phyloP scores from a whole-genome alignment of 2,888 invertebrate genomes.

The Drosophila antonietae region DNA sequence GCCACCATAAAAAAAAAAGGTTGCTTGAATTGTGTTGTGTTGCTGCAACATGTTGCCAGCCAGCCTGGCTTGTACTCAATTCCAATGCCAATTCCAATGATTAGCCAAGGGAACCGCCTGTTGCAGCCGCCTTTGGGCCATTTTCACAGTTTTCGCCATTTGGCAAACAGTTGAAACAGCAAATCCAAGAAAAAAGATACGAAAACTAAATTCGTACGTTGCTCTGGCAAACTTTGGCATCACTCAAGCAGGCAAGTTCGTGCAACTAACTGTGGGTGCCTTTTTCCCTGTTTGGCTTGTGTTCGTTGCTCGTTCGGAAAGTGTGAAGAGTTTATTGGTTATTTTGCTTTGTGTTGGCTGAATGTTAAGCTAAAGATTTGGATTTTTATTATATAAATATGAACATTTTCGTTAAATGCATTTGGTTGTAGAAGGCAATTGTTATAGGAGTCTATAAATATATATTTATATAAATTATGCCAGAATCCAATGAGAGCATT shows the following conservation, averaged over 20 bases:
- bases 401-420: too few species aligned
- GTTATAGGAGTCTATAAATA: too few species aligned
- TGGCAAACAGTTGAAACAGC: slow-evolving; percentile 26
- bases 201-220: slow-evolving; percentile 48
- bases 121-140: slow-evolving; percentile 49
- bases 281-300: slow-evolving; percentile 28
- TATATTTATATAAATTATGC: too few species aligned
- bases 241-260: slow-evolving; percentile 66
- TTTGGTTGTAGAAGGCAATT: too few species aligned
- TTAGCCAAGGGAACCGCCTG: slow-evolving; percentile 65
- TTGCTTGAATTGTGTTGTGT: slow-evolving; percentile 41
- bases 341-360: too few species aligned
- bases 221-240: slow-evolving; percentile 56
- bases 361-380: too few species aligned
- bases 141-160: slow-evolving; percentile 68
- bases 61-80: slow-evolving; percentile 26
- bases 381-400: too few species aligned
- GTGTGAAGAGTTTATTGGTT: not conserved
- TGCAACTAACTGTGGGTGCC: slow-evolving; percentile 69
- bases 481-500: too few species aligned
- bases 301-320: not conserved
- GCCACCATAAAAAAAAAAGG: not conserved
- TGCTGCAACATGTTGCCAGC: slow-evolving; percentile 60
- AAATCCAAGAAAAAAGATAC: slow-evolving; percentile 22
- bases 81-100: slow-evolving; percentile 55